Percentiles rank a stretch among this genome's conserved stretches.
Conservation (phyloP, 2,888 invertebrate species). For the Cryptus armator region DNA sequence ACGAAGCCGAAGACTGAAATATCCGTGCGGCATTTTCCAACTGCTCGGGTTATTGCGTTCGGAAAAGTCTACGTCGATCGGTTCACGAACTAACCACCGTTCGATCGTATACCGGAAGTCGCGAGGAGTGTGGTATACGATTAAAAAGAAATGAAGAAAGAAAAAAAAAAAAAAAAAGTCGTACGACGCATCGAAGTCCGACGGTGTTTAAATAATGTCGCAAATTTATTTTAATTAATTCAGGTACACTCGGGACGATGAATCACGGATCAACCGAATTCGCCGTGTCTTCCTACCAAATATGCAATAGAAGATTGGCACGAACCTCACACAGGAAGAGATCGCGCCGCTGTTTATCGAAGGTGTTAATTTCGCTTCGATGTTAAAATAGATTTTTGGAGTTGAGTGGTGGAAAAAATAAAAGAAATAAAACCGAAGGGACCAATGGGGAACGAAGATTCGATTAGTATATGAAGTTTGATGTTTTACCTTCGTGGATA, state of each 20-base stretch:
- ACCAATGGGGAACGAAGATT: neutral
- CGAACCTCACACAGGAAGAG: slow-evolving; percentile 5
- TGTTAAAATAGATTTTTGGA: slow-evolving; percentile 42
- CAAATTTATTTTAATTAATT: slow-evolving; percentile 53
- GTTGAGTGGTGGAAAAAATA: neutral
- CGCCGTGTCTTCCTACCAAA: slow-evolving; percentile 6
- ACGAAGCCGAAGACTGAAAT: slow-evolving; percentile 55
- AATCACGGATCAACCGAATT: slow-evolving; percentile 36
- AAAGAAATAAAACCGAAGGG: neutral
- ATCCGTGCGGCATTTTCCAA: slow-evolving; percentile 50
- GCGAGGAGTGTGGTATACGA: neutral
- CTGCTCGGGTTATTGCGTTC: slow-evolving; percentile 3
- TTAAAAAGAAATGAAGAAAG: neutral
- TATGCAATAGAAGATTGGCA: slow-evolving; percentile 10
- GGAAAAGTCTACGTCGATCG: slow-evolving; percentile 24
- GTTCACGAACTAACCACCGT: neutral
- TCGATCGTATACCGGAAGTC: neutral
- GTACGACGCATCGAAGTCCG: neutral
- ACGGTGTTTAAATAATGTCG: neutral
- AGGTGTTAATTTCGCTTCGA: neutral
- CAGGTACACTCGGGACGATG: slow-evolving; percentile 24
- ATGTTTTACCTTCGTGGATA: slow-evolving; percentile 53
- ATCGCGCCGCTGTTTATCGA: neutral
- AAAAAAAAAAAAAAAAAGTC: neutral
- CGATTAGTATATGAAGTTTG: slow-evolving; percentile 6